These are phyloP conservation scores for Machimus rusticus DNA, from an alignment of 2,888 invertebrate species.

Conservation along the genomic window DNA sequence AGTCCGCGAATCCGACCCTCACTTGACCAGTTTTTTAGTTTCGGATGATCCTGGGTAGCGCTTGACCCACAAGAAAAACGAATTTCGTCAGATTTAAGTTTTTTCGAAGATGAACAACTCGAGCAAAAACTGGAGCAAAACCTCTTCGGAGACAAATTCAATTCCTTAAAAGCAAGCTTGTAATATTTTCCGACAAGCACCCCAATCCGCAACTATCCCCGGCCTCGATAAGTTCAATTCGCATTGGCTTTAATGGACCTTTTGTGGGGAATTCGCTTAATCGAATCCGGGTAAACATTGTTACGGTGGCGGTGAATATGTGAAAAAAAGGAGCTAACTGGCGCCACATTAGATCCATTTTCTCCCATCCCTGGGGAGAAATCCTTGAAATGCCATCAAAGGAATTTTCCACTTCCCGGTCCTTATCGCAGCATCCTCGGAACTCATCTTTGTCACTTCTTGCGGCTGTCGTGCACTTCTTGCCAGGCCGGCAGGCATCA, in stretches of 20 bases:
- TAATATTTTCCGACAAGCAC: background rate
- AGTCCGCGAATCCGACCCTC: no score
- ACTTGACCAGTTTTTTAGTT: no score
- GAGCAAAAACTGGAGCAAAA: background rate
- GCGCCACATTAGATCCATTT: background rate
- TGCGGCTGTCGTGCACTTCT: conserved; percentile 4
- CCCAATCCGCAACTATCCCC: background rate
- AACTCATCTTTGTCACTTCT: conserved; percentile 33
- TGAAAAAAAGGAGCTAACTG: background rate
- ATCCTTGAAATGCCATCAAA: conserved; percentile 28
- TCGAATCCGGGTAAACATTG: conserved; percentile 23
- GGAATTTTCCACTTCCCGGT: conserved; percentile 28
- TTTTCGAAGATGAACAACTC: background rate
- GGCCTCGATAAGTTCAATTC: background rate
- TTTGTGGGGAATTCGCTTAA: conserved; percentile 11
- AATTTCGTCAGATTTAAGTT: background rate
- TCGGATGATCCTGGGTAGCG: no score
- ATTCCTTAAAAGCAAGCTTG: background rate
- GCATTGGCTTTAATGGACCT: background rate
- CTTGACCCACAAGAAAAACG: background rate
- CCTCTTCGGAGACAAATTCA: background rate
- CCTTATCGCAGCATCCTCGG: conserved; percentile 15
- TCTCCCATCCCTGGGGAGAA: background rate
- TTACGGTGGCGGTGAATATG: background rate
- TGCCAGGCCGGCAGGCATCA: background rate